phyloP scores from a whole-genome alignment of 2,888 invertebrate species.

The Tetheella fluctuosa region DNA sequence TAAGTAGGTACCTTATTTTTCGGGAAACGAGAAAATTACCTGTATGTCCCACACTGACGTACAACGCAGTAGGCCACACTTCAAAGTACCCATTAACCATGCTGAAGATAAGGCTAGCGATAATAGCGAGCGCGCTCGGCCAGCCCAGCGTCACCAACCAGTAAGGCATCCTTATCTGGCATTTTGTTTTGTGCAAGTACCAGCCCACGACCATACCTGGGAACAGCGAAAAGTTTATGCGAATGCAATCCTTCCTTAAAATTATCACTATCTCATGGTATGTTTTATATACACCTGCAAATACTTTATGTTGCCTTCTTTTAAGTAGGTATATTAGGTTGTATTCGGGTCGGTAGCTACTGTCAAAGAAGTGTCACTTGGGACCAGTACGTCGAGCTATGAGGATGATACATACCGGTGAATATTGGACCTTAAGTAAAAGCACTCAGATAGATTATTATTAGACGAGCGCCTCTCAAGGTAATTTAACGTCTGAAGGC shows the following conservation, averaged over 20 bases:
- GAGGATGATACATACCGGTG: neutral
- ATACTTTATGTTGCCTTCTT: neutral
- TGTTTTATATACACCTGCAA: neutral
- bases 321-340: no score
- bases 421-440: conserved; percentile 11
- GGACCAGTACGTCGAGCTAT: neutral
- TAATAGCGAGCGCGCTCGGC: conserved; percentile 83
- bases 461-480: conserved; percentile 7
- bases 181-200: conserved; percentile 87
- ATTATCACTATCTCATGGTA: neutral
- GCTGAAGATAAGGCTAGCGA: conserved; percentile 87
- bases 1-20: neutral
- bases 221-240: conserved; percentile 17
- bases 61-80: conserved; percentile 87
- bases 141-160: conserved; percentile 84
- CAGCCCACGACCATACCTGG: conserved; percentile 89
- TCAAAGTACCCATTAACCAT: conserved; percentile 87
- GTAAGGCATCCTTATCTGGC: conserved; percentile 84
- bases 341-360: neutral
- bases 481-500: conserved; percentile 4
- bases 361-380: conserved; percentile 6
- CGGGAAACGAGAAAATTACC: conserved; percentile 64
- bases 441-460: conserved; percentile 11
- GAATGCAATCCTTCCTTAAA: neutral
- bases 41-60: conserved; percentile 89